Base-by-base conservation (phyloP, 2,113 vertebrate species). In the Zosterops pallidus region DNA sequence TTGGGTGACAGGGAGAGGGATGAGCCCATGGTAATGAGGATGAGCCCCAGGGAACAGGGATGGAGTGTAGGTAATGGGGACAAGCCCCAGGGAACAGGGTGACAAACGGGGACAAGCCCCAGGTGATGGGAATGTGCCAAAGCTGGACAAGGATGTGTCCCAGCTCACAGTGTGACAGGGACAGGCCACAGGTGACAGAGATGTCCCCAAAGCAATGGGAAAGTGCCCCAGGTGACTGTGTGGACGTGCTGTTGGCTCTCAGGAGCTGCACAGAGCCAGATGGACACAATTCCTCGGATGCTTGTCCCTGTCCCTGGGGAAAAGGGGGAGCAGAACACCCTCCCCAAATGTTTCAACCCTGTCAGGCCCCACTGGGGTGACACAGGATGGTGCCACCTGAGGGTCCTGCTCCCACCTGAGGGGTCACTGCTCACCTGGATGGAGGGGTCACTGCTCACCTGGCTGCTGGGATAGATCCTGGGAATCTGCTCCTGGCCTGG, bases 271-370 rank as follows among this genome's bases (percentile, higher is more conserved):
- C 2, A 0, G 47, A 56, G 35, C 46, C 10, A 20, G 39, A 4
- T 2, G 49, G 60, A 53, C 9, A 6, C 0, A 0, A 28, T 55
- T 44, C 7, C 5, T 12, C 25, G 11, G 12, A 3, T 44, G 59
- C 56, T 62, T 62, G 47, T 62, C n/a, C 50, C 52, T 25, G 49
- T 59, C 53, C 19, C 35, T 16, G 7, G 31, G 9, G 69, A 39
- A 29, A 16, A 53, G 6, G 7, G 15, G 42, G 28, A 80, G n/a
- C 77, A 55, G 67, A 26, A 21, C 46, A 31, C 35, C 4, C 0
- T 0, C 11, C 21, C 22, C 1, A 2, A 9, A 22, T 12, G 25
- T 46, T 39, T n/a, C 35, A 68, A 47, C 26, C 7, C 0, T 8
- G 15, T 14, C 35, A 70, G 31, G 67, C 37, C 56, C 47, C 16